A percentile compares a stretch with the other conserved stretches of the same genome.
Evolutionary conservation across 2,888 invertebrate species (phyloP).

Genomic region (Actias luna): DNA sequence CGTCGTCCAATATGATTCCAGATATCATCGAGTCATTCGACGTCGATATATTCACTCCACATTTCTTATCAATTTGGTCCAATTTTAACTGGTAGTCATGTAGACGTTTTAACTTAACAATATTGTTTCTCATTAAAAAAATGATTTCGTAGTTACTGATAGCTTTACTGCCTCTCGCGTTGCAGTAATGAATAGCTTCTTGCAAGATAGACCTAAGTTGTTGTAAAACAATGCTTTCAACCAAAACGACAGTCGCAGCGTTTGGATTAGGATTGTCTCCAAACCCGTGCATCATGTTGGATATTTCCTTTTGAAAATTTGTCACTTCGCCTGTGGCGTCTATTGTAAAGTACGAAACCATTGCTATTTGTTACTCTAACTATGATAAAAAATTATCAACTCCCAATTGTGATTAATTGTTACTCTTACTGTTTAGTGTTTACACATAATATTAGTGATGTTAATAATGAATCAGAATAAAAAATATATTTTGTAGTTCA

Average conservation of each 20-base stretch:
- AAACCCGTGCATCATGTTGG: conserved; percentile 95
- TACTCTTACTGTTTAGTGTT: too few species aligned
- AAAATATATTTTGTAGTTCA: too few species aligned
- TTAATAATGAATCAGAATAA: too few species aligned
- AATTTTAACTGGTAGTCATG: conserved; percentile 86
- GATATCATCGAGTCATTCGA: conserved; percentile 49
- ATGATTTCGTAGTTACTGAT: conserved; percentile 85
- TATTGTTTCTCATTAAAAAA: conserved; percentile 91
- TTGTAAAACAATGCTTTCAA: conserved; percentile 91
- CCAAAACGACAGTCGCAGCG: conserved; percentile 89
- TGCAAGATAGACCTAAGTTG: conserved; percentile 90
- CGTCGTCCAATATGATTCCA: conserved; percentile 71
- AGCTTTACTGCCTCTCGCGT: conserved; percentile 83
- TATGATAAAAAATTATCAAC: neutral
- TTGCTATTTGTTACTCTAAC: conserved; percentile 25
- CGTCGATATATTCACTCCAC: conserved; percentile 40
- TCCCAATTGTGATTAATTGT: neutral
- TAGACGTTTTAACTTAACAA: conserved; percentile 87
- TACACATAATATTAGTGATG: too few species aligned
- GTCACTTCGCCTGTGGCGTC: conserved; percentile 58
- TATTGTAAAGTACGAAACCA: conserved; percentile 70
- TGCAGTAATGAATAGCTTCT: conserved; percentile 87
- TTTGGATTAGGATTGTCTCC: conserved; percentile 93
- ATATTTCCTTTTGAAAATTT: conserved; percentile 86
- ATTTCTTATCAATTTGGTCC: conserved; percentile 68